These are phyloP conservation scores for Heteromurus nitidus DNA, from an alignment of 2,888 invertebrate genomes.

Conservation along the genomic window DNA sequence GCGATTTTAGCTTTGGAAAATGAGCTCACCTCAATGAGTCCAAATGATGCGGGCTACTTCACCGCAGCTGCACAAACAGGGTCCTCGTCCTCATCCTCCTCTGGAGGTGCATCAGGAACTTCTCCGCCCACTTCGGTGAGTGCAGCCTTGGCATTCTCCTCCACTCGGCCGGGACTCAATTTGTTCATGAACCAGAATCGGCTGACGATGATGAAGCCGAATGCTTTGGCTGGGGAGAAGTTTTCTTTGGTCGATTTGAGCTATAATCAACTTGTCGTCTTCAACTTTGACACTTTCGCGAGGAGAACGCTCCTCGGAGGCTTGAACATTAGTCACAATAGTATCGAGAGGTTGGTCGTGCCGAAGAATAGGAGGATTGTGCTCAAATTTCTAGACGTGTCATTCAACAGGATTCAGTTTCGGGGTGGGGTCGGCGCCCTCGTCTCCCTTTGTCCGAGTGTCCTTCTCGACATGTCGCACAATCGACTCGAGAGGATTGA, in stretches of 20 bases:
- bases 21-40: conserved; percentile 61
- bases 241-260: conserved; percentile 71
- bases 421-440: conserved; percentile 61
- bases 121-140: conserved; percentile 79
- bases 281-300: conserved; percentile 83
- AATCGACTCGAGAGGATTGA: conserved; percentile 86
- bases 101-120: conserved; percentile 81
- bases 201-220: conserved; percentile 82
- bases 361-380: conserved; percentile 81
- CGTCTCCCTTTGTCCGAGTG: conserved; percentile 75
- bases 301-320: conserved; percentile 86
- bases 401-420: conserved; percentile 81
- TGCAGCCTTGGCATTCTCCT: conserved; percentile 52
- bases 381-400: conserved; percentile 80
- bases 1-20: conserved; percentile 56
- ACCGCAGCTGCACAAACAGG: conserved; percentile 30
- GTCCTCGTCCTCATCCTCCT: conserved; percentile 80
- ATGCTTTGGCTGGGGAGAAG: conserved; percentile 82
- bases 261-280: conserved; percentile 79
- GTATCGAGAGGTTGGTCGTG: conserved; percentile 84
- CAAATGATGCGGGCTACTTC: conserved; percentile 52
- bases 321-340: conserved; percentile 86
- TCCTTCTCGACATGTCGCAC: conserved; percentile 86
- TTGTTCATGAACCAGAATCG: conserved; percentile 86
- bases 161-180: conserved; percentile 75